Evolutionary conservation across 2,113 vertebrate species (phyloP).

Genomic region (Engraulis encrasicolus): DNA sequence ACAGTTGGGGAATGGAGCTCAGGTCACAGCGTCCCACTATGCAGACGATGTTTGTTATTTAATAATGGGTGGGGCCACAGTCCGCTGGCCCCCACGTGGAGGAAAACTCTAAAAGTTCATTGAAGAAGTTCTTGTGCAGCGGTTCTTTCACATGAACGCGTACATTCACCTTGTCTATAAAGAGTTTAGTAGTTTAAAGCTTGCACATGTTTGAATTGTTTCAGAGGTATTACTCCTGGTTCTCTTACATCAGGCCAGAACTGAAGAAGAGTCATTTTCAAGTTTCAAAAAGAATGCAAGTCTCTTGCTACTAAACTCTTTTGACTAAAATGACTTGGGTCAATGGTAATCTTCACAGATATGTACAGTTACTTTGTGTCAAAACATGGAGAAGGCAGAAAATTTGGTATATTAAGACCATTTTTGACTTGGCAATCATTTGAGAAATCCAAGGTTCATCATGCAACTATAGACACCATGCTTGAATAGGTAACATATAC

Average conservation of each 20-base stretch:
- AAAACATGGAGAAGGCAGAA: conserved; percentile 73
- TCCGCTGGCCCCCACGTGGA: not conserved
- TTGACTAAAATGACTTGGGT: no score
- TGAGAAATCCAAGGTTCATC: conserved; percentile 48
- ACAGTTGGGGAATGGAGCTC: not conserved
- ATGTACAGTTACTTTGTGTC: no score
- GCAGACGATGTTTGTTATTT: conserved; percentile 5
- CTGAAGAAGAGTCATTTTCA: no score
- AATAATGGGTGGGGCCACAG: conserved; percentile 48
- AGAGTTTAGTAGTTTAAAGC: no score
- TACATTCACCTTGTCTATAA: conserved; percentile 81
- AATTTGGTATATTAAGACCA: not conserved
- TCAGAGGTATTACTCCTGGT: no score
- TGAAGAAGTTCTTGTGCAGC: conserved; percentile 49
- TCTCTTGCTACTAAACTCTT: no score
- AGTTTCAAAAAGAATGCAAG: no score
- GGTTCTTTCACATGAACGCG: conserved; percentile 64
- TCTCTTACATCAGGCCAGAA: no score
- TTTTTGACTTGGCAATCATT: conserved; percentile 65
- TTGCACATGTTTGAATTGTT: no score
- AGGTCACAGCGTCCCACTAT: not conserved
- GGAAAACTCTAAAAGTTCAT: conserved; percentile 41
- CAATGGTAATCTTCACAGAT: no score
- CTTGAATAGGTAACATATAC: conserved; percentile 80
- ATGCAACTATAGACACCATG: conserved; percentile 58